Percentiles rank a stretch among this genome's conserved stretches.
Conservation (phyloP, 2,113 vertebrate species). For the Bostrychus sinensis region DNA sequence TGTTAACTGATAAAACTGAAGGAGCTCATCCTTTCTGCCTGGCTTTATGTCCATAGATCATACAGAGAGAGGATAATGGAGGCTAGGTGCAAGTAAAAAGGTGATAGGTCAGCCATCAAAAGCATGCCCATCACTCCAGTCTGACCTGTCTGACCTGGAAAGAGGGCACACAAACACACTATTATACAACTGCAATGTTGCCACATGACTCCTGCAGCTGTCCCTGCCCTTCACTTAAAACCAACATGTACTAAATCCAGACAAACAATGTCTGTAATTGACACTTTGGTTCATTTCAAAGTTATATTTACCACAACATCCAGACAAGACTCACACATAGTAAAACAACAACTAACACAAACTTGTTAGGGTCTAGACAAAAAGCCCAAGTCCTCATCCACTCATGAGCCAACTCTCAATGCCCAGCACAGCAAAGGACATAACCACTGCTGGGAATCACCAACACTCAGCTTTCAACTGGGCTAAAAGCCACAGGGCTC, state of each 20-base stretch:
- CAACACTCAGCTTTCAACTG: conserved; percentile 58
- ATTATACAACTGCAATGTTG: conserved; percentile 40
- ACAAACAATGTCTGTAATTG: conserved; percentile 52
- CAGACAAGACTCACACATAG: conserved; percentile 40
- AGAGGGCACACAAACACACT: conserved; percentile 25
- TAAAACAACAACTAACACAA: conserved; percentile 12
- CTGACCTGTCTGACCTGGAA: conserved; percentile 51
- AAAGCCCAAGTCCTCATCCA: conserved; percentile 9
- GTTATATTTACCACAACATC: conserved; percentile 55
- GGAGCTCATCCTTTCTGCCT: conserved; percentile 4
- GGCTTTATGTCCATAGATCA: conserved; percentile 7
- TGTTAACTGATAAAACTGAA: conserved; percentile 27
- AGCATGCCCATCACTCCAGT: conserved; percentile 59
- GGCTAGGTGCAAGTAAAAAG: conserved; percentile 38
- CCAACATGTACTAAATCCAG: conserved; percentile 35
- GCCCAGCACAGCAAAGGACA: conserved; percentile 39
- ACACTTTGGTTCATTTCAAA: conserved; percentile 58
- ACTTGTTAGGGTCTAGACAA: conserved; percentile 30
- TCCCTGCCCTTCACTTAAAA: conserved; percentile 51
- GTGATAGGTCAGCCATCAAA: conserved; percentile 51
- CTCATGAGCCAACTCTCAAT: conserved; percentile 31
- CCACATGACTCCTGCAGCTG: conserved; percentile 56
- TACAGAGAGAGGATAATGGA: conserved; percentile 26
- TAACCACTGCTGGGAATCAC: conserved; percentile 51
- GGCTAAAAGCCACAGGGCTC: conserved; percentile 46